Conservation (phyloP, 2,888 invertebrate genomes). For the Agrochola macilenta region DNA sequence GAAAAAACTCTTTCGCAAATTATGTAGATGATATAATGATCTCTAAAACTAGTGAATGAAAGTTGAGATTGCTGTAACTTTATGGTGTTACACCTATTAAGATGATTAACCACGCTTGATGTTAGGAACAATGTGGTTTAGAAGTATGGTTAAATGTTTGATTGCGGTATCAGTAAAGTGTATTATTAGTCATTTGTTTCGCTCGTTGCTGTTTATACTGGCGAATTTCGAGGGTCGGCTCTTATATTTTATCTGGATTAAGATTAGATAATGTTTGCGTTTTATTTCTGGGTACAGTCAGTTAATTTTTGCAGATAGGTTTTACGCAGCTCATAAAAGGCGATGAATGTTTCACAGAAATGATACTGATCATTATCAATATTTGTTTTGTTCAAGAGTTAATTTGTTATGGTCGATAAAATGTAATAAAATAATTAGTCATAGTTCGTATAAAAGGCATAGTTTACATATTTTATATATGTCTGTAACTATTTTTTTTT, state of each 20-base stretch:
- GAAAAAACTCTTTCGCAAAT: constrained; percentile 79
- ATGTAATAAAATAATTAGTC: neutral
- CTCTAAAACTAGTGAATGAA: constrained; percentile 65
- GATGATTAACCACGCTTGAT: constrained; percentile 82
- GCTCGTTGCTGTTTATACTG: constrained; percentile 27
- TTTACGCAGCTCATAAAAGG: constrained; percentile 15
- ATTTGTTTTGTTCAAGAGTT: constrained; percentile 24
- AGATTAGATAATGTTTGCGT: constrained; percentile 50
- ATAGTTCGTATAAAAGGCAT: neutral
- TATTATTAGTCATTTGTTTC: constrained; percentile 52
- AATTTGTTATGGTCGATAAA: neutral
- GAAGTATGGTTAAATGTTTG: constrained; percentile 66
- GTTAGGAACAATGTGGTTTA: constrained; percentile 75
- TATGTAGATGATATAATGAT: constrained; percentile 60
- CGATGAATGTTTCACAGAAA: constrained; percentile 10
- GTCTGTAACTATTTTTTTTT: neutral
- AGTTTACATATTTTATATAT: neutral
- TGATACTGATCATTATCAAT: constrained; percentile 9
- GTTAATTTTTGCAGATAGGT: constrained; percentile 14
- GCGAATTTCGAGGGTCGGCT: constrained; percentile 16
- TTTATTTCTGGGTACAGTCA: constrained; percentile 14
- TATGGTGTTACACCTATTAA: constrained; percentile 79
- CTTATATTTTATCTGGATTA: constrained; percentile 33
- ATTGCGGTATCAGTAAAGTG: constrained; percentile 67
- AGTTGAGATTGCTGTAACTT: constrained; percentile 63